phyloP scores from a whole-genome alignment of 2,888 invertebrate species.

The Tipula helvola region DNA sequence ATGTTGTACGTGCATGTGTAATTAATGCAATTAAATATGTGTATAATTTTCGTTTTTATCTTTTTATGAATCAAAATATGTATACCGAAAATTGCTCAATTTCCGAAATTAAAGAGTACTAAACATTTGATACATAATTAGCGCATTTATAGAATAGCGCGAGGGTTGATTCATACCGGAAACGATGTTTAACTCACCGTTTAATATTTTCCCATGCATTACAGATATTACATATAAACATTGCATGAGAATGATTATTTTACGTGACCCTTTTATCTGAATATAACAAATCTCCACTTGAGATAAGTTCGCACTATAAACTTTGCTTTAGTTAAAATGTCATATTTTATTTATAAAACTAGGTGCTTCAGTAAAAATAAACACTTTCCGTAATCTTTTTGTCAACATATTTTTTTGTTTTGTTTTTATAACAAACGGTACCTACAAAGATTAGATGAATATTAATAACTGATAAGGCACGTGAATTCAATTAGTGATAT shows the following conservation, averaged over 20 bases:
- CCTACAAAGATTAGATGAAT: not conserved
- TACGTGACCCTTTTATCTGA: not conserved
- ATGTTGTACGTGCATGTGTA: not conserved
- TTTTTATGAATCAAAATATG: not conserved
- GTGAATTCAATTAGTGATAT: constrained; percentile 7
- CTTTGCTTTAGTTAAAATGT: not conserved
- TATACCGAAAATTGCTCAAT: not conserved
- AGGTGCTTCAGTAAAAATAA: not conserved
- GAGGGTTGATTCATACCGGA: not conserved
- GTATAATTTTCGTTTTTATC: not conserved
- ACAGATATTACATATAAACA: not conserved
- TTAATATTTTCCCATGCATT: not conserved
- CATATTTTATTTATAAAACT: not conserved
- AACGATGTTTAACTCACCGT: not conserved
- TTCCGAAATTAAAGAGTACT: not conserved
- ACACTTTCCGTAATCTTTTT: not conserved
- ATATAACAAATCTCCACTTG: not conserved
- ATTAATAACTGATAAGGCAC: not conserved
- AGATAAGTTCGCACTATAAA: not conserved
- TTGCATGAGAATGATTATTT: not conserved
- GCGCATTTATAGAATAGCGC: not conserved
- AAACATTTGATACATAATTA: not conserved
- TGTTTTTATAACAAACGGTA: not conserved
- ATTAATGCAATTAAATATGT: not conserved
- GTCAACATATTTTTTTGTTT: not conserved